Conservation (phyloP, 2,113 vertebrate species). For the Sardina pilchardus region DNA sequence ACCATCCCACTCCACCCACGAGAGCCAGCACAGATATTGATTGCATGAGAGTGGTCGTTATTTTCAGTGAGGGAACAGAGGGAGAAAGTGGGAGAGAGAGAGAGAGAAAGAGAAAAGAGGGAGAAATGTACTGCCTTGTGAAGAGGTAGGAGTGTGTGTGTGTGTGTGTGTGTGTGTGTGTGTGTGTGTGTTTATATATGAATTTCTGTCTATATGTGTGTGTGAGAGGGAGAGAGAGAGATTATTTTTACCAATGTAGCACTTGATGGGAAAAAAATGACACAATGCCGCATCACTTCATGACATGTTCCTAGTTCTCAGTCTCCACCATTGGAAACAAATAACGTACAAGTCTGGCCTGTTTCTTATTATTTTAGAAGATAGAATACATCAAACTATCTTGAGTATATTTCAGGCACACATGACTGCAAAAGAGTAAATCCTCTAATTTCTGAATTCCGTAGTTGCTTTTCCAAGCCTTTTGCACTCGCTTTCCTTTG, state of each 20-base stretch:
- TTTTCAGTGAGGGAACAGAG: conserved; percentile 32
- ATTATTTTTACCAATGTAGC: background rate
- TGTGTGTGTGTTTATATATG: no score
- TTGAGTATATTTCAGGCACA: background rate
- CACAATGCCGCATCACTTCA: background rate
- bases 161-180: no score
- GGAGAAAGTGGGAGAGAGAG: background rate
- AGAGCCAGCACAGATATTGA: conserved; percentile 33
- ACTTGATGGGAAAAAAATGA: background rate
- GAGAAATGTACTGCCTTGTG: background rate
- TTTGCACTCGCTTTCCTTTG: background rate
- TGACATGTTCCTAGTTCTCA: background rate
- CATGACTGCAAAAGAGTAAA: background rate
- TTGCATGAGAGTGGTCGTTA: conserved; percentile 39
- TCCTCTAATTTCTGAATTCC: background rate
- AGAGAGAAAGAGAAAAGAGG: background rate
- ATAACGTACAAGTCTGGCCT: no score
- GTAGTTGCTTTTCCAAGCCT: background rate
- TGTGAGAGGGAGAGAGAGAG: no score
- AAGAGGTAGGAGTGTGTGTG: background rate
- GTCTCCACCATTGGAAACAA: background rate
- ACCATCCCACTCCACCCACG: background rate
- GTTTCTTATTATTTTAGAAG: no score
- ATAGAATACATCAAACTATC: no score
- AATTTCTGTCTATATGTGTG: no score